phyloP scores from a whole-genome alignment of 2,888 invertebrate species.

The Pilophorus perplexus region DNA sequence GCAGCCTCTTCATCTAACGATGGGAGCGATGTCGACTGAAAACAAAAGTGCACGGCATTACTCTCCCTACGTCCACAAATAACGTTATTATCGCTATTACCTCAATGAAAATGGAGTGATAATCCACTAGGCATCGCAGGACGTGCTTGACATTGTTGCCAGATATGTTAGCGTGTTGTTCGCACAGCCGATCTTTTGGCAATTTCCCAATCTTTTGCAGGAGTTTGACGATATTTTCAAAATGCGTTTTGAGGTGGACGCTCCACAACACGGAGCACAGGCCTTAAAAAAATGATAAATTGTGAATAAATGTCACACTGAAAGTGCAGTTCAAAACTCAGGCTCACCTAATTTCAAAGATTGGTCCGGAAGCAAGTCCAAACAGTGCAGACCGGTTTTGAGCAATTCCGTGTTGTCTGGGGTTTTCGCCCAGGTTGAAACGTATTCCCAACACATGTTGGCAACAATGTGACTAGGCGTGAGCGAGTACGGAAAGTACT shows the following conservation, averaged over 20 bases:
- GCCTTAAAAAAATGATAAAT: conserved; percentile 55
- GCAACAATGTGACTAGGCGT: conserved; percentile 74
- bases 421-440: conserved; percentile 80
- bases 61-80: too few relatives aligned
- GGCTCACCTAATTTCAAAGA: conserved; percentile 54
- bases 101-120: conserved; percentile 59
- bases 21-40: too few relatives aligned
- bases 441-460: conserved; percentile 90
- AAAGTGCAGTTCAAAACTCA: background rate
- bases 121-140: conserved; percentile 52
- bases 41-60: too few relatives aligned
- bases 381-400: conserved; percentile 67
- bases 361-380: conserved; percentile 64
- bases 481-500: conserved; percentile 83
- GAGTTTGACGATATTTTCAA: conserved; percentile 72
- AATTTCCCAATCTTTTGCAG: conserved; percentile 78
- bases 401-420: conserved; percentile 65
- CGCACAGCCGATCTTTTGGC: conserved; percentile 79
- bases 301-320: background rate
- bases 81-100: too few relatives aligned
- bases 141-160: conserved; percentile 53
- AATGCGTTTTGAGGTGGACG: conserved; percentile 76
- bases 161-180: conserved; percentile 71
- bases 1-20: conserved; percentile 3
- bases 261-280: conserved; percentile 85